Conservation (phyloP, 2,888 invertebrate species). For the Colostygia pectinataria region DNA sequence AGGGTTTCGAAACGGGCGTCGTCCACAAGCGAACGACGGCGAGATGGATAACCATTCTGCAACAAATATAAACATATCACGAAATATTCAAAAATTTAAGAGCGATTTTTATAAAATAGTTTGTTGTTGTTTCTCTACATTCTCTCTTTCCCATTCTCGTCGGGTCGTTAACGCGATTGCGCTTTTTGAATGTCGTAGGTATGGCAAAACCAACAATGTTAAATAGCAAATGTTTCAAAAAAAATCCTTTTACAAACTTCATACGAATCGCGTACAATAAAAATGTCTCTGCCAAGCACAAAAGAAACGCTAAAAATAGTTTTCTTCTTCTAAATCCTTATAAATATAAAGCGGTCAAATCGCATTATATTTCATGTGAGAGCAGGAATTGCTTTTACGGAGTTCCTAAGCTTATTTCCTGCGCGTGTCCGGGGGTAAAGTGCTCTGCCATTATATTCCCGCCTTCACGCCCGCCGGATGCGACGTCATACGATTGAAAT, state of each 20-base stretch:
- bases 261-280: background rate
- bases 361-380: conserved; percentile 79
- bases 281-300: conserved; percentile 36
- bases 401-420: conserved; percentile 83
- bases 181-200: too few species aligned
- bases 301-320: conserved; percentile 53
- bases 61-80: conserved; percentile 57
- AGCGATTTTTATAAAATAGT: too few species aligned
- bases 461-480: conserved; percentile 51
- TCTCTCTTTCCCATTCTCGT: too few species aligned
- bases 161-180: too few species aligned
- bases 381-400: conserved; percentile 80
- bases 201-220: too few species aligned
- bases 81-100: background rate
- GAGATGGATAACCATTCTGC: conserved; percentile 98
- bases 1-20: conserved; percentile 98
- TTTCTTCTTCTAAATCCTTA: conserved; percentile 69
- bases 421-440: conserved; percentile 77
- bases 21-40: conserved; percentile 97
- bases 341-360: conserved; percentile 78
- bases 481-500: conserved; percentile 55
- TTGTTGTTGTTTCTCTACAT: too few species aligned
- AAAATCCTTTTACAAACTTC: background rate
- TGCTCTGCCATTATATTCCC: conserved; percentile 74
- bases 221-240: too few species aligned